Percentiles rank a stretch among this genome's conserved stretches.
phyloP scores from a whole-genome alignment of 2,888 invertebrate species.

The Leucania comma region DNA sequence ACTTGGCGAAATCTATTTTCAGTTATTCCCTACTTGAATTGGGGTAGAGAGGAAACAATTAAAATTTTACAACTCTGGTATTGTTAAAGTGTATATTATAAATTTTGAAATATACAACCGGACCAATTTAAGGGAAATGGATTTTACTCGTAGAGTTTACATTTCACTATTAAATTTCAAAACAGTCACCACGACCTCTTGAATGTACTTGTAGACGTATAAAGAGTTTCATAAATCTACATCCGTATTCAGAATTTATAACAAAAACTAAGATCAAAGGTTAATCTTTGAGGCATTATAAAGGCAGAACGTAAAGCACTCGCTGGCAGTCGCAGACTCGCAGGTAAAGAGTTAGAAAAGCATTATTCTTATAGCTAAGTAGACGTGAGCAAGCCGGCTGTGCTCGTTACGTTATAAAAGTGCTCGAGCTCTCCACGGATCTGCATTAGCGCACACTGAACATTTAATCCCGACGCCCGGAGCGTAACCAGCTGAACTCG shows the following conservation, averaged over 20 bases:
- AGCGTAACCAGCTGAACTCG: slow-evolving; percentile 60
- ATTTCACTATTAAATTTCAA: slow-evolving; percentile 10
- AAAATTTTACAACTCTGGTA: slow-evolving; percentile 36
- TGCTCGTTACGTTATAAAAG: slow-evolving; percentile 66
- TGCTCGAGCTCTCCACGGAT: slow-evolving; percentile 62
- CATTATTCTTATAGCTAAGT: slow-evolving; percentile 69
- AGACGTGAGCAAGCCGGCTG: slow-evolving; percentile 66
- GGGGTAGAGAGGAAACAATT: slow-evolving; percentile 50
- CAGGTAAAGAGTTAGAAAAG: slow-evolving; percentile 61
- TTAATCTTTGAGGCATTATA: slow-evolving; percentile 50
- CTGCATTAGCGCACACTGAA: slow-evolving; percentile 68
- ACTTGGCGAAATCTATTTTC: slow-evolving; percentile 56
- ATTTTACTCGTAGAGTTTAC: neutral
- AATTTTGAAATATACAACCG: slow-evolving; percentile 16
- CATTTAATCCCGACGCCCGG: slow-evolving; percentile 66
- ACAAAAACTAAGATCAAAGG: slow-evolving; percentile 44
- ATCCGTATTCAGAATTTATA: slow-evolving; percentile 12
- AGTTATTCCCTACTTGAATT: slow-evolving; percentile 49
- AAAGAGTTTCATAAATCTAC: neutral
- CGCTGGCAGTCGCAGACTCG: slow-evolving; percentile 21
- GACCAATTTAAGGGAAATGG: slow-evolving; percentile 16
- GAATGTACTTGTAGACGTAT: neutral
- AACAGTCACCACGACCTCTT: neutral
- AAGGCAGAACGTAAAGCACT: slow-evolving; percentile 43
- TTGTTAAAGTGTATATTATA: slow-evolving; percentile 44